phyloP scores from a whole-genome alignment of 30 jellyfish, hydroid and myxozoan genomes.

The Nemopilema nomurai region DNA sequence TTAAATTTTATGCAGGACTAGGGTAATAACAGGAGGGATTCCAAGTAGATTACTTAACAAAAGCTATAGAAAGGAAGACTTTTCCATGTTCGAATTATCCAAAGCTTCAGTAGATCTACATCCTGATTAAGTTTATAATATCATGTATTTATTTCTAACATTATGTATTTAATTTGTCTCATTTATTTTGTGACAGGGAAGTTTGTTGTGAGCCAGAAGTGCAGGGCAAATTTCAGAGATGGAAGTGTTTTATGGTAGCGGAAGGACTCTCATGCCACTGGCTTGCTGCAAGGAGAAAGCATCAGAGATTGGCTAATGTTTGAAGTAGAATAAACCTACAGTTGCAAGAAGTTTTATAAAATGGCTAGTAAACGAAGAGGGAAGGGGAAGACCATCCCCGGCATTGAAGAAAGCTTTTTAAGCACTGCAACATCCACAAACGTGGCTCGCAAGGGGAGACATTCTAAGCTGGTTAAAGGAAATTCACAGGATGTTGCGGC shows the following conservation, averaged over 20 bases:
- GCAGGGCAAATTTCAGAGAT: neutral
- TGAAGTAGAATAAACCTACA: neutral
- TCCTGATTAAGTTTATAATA: no score
- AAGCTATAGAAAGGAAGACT: no score
- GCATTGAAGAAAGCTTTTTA: conserved; percentile 40
- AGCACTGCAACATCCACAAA: neutral
- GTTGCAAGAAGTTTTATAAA: neutral
- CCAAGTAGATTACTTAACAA: no score
- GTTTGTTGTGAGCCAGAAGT: neutral
- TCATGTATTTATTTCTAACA: no score
- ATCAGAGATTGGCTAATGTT: neutral
- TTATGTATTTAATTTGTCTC: neutral
- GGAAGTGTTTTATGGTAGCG: neutral
- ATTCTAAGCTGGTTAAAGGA: conserved; percentile 14
- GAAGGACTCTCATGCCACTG: neutral
- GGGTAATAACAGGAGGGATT: no score
- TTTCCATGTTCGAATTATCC: no score
- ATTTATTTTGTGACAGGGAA: neutral
- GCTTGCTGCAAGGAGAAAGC: neutral
- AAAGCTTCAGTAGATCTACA: no score
- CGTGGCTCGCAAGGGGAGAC: neutral
- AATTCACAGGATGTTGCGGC: neutral
- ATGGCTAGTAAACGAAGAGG: conserved; percentile 28
- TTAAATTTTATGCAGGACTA: no score
- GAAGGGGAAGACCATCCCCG: conserved; percentile 13